Evolutionary conservation across 2,113 vertebrate species (phyloP), one percentile per base, ranked within the genome.

Genomic region (Petrocephalus zakoni): DNA sequence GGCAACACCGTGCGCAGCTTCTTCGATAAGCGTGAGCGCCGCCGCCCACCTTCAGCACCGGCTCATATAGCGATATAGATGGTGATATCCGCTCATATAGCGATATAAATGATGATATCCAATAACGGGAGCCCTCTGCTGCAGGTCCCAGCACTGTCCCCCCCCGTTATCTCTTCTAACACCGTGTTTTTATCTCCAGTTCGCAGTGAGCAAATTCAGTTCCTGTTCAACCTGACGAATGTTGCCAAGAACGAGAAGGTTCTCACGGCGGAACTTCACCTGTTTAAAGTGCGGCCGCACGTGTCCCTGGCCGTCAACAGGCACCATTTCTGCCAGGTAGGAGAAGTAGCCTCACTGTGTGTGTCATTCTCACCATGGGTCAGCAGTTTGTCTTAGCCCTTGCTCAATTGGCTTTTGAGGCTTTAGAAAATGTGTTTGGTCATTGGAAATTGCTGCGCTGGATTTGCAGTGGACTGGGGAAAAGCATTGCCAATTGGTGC

Each of bases 1-100:
- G 97, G 97, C 22, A 98, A 98, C 92, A 98, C 97, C 0, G 97
- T 98, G 37, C 97, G 97, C 92, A 97, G 97, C 89, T 97, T 98
- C 94, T 94, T 97, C 93, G 96, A 98, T 51, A 97, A 95, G 95
- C 91, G 97, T 98, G 95, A 97, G 96, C 64, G n/a, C n/a, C n/a
- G n/a, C n/a, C n/a, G n/a, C n/a, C n/a, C n/a, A n/a, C n/a, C n/a
- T n/a, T n/a, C n/a, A n/a, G n/a, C n/a, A n/a, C n/a, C n/a, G n/a
- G n/a, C n/a, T n/a, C n/a, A n/a, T 42, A 42, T 42, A 42, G 3
- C 3, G 42, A 42, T 42, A 42, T 42, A 3, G 3, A 42, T 42
- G 3, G 3, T 42, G 42, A 42, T 3, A 42, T 42, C 1, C 42
- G n/a, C n/a, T n/a, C n/a, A n/a, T 42, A 42, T 42, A 42, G 3